A percentile compares a stretch with the other conserved stretches of the same genome.
Conservation (phyloP, 2,113 vertebrate species). For the Gavia stellata region DNA sequence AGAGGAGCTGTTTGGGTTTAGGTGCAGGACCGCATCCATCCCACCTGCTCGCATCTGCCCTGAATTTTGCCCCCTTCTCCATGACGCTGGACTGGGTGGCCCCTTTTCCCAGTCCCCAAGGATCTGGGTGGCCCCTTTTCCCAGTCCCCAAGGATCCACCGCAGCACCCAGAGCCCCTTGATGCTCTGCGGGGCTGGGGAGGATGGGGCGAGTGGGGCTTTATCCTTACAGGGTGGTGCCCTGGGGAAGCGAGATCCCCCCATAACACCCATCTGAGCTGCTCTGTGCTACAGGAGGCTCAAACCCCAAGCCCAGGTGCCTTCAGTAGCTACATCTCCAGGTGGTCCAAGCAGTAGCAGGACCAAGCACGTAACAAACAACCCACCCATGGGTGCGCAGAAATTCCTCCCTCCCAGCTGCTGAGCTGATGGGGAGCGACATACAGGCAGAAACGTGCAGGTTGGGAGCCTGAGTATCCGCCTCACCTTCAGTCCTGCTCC, state of each 20-base stretch:
- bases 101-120: not conserved
- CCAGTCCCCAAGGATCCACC: not conserved
- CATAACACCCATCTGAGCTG: not conserved
- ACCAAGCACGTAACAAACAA: not conserved
- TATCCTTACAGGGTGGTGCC: not conserved
- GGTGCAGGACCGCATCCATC: not conserved
- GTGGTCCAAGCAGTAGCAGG: not conserved
- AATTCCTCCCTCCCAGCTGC: not conserved
- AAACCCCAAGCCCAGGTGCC: not conserved
- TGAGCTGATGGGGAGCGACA: not conserved
- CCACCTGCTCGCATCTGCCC: not conserved
- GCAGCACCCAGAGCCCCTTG: not conserved
- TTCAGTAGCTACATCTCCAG: not conserved
- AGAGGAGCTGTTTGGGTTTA: not conserved
- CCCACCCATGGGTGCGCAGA: accelerated
- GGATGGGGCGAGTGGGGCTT: not conserved
- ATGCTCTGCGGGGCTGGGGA: not conserved
- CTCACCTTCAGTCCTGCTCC: not conserved
- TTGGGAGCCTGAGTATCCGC: not conserved
- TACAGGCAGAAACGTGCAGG: accelerated
- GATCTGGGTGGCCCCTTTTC: not conserved
- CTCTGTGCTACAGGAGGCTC: not conserved
- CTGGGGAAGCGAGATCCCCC: not conserved
- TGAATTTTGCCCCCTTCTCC: not conserved
- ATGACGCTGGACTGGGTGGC: not conserved